Percentiles rank a stretch among this genome's conserved stretches.
Conservation (phyloP, 2,797 vertebrate species). For the Pseudomugil tenellus region DNA sequence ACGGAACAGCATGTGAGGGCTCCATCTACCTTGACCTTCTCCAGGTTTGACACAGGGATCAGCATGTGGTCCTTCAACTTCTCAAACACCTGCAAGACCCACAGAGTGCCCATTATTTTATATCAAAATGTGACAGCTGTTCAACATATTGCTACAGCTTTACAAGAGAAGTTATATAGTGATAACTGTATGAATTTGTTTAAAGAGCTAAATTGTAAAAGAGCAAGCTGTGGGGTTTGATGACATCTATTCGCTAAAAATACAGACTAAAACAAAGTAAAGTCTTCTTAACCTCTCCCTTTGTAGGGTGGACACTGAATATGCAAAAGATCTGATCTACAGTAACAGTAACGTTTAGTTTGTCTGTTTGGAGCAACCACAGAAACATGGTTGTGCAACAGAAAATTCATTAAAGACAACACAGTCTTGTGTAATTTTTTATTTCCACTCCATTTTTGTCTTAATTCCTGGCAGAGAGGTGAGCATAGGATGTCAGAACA, state of each 20-base stretch:
- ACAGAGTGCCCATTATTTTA: not conserved
- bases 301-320: too few relatives aligned
- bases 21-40: slow-evolving; percentile 92
- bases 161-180: not conserved
- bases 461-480: too few relatives aligned
- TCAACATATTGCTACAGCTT: not conserved
- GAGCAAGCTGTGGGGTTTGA: too few relatives aligned
- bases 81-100: slow-evolving; percentile 88
- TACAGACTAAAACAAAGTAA: too few relatives aligned
- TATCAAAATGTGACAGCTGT: not conserved
- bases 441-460: too few relatives aligned
- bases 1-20: slow-evolving; percentile 91
- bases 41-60: slow-evolving; percentile 88
- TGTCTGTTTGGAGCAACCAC: too few relatives aligned
- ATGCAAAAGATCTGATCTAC: not conserved
- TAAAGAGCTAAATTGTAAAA: too few relatives aligned
- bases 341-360: too few relatives aligned
- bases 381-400: not conserved
- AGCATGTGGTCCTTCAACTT: slow-evolving; percentile 96
- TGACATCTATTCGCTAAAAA: too few relatives aligned
- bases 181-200: not conserved
- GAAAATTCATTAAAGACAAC: not conserved
- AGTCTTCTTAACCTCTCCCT: too few relatives aligned
- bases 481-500: too few relatives aligned
- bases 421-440: not conserved